These are phyloP conservation scores for Sepioteuthis lessoniana DNA, from an alignment of 2,888 invertebrate species.

Conservation along the genomic window DNA sequence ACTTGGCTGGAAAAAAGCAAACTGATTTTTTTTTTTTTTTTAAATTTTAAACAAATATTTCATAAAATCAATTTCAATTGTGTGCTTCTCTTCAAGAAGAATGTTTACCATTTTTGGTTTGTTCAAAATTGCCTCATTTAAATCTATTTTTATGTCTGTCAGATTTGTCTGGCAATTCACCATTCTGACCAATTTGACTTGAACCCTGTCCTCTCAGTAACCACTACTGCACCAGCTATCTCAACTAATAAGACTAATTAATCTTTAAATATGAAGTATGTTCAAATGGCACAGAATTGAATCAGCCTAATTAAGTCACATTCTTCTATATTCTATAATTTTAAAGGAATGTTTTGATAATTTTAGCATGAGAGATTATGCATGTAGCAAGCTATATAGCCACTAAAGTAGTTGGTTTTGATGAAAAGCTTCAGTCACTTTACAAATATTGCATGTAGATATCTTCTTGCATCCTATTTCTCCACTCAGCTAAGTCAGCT, in stretches of 20 bases:
- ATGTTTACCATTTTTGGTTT: background rate
- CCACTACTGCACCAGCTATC: background rate
- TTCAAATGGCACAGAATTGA: background rate
- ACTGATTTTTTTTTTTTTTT: no score
- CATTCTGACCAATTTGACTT: background rate
- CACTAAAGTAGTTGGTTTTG: background rate
- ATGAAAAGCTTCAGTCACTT: background rate
- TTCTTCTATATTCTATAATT: background rate
- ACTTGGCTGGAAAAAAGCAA: background rate
- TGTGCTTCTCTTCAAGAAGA: background rate
- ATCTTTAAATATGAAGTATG: background rate
- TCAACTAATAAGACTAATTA: background rate
- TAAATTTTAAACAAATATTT: background rate
- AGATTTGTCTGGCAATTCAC: background rate
- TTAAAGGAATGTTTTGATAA: background rate
- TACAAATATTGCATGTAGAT: no score
- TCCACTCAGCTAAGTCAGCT: no score
- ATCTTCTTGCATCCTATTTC: no score
- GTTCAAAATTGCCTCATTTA: background rate
- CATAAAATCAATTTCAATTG: constrained; percentile 23
- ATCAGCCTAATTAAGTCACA: background rate
- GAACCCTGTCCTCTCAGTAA: background rate
- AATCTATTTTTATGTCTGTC: background rate
- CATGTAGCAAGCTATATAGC: background rate
- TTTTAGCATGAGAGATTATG: background rate